These are phyloP conservation scores for Ceratoteleas bidentatus DNA, from an alignment of 1,140 invertebrate genomes.

Conservation along the genomic window DNA sequence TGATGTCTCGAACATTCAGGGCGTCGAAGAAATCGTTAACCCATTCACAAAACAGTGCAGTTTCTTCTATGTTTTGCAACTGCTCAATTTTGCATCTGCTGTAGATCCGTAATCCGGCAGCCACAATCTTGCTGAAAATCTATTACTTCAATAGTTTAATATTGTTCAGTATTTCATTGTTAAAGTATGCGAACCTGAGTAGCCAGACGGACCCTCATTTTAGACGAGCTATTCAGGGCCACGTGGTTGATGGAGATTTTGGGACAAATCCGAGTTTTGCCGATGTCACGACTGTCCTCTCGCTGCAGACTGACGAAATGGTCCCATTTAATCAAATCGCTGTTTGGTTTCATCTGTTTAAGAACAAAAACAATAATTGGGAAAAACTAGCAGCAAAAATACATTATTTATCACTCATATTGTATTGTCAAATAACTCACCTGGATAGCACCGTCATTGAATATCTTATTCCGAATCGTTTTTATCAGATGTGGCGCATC, in stretches of 20 bases:
- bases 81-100: too few relatives aligned
- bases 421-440: not conserved
- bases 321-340: not conserved
- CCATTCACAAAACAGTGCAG: too few relatives aligned
- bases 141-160: too few relatives aligned
- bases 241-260: constrained; percentile 3
- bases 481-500: not conserved
- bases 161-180: too few relatives aligned
- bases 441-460: not conserved
- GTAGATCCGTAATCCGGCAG: too few relatives aligned
- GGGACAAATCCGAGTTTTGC: not conserved
- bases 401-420: not conserved
- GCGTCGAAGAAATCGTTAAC: too few relatives aligned
- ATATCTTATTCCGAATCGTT: not conserved
- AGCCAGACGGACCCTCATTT: constrained; percentile 15
- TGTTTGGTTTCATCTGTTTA: constrained; percentile 1
- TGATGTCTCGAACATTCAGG: too few relatives aligned
- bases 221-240: constrained; percentile 1
- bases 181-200: not conserved
- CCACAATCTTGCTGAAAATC: too few relatives aligned
- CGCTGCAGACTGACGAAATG: not conserved
- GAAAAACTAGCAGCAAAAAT: not conserved
- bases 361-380: not conserved
- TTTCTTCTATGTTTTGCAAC: too few relatives aligned
- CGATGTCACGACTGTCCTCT: not conserved